Percentiles rank a stretch among this genome's conserved stretches.
phyloP scores from a whole-genome alignment of 2,113 vertebrate species.

The Nicator chloris region DNA sequence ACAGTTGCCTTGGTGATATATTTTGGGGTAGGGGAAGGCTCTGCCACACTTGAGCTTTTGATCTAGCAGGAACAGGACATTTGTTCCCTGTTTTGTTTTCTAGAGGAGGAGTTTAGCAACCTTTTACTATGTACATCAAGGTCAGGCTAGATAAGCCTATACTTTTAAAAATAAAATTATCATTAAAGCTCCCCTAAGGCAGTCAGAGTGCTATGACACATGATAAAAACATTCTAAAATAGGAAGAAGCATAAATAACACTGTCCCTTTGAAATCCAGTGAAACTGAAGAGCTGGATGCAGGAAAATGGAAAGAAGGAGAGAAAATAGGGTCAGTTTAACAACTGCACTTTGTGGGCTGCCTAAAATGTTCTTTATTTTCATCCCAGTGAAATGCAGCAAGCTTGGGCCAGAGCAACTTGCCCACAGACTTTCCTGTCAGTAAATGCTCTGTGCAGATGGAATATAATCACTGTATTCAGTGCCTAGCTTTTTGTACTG shows the following conservation, averaged over 20 bases:
- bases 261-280: conserved; percentile 32
- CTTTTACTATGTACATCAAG: conserved; percentile 48
- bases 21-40: conserved; percentile 27
- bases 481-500: conserved; percentile 33
- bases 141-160: conserved; percentile 59
- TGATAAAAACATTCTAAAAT: conserved; percentile 48
- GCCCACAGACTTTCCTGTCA: conserved; percentile 55
- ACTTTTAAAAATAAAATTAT: conserved; percentile 62
- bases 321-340: conserved; percentile 53
- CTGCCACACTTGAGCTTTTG: conserved; percentile 44
- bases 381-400: conserved; percentile 12
- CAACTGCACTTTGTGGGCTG: conserved; percentile 23
- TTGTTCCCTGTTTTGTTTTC: conserved; percentile 57
- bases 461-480: conserved; percentile 60
- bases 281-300: background rate
- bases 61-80: conserved; percentile 2
- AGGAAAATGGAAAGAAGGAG: conserved; percentile 32
- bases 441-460: conserved; percentile 26
- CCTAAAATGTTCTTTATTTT: conserved; percentile 41
- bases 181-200: conserved; percentile 55
- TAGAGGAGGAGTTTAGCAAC: conserved; percentile 46
- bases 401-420: background rate
- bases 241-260: conserved; percentile 32
- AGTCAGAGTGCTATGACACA: conserved; percentile 4
- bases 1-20: conserved; percentile 19